Base-by-base conservation (phyloP, 1,140 invertebrate genomes). In the Lordiphosa mommai region DNA sequence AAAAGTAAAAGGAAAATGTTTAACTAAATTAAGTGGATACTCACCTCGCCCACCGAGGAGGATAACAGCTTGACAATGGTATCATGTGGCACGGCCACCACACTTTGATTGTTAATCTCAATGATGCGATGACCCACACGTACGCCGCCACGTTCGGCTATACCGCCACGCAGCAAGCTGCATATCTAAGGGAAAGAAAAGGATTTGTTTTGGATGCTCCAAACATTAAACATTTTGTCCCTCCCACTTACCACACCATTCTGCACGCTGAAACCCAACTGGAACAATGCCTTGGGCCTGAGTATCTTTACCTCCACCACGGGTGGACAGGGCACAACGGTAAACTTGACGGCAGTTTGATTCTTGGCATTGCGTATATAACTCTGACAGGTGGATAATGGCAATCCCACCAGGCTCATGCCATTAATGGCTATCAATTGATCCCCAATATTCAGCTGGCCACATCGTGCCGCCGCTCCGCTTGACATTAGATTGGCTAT, bases 341-440 rank as follows among this genome's bases (percentile, higher is more conserved):
- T 99, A 72, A 99, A 91, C 89, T 99, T 99, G 67, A 99, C 98
- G 59, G 97, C 97, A 30, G 97, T 99, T 90, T 99, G 97, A 89
- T 95, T 96, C 90, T 98, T 98, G n/a, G 96, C 96, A 91, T 98
- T 98, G 91, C 99, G 99, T 76, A 99, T 99, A 90, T 99, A 98
- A 69, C 94, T 98, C 91, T 99, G 98, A 91, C 98, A 99, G 61
- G 97, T 98, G 3, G 97, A 98, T 23, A 99, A 91, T 29, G 98
- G 98, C 49, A 99, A 91, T 1, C 99, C 99, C 10, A 99, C 99
- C 29, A 99, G 91, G 76, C 97, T 98, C 52, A 99, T 95, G 9
- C 98, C 98, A 90, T 99, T 99, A 60, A 99, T 98, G 56, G 98
- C 98, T 84, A 99, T 99, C 87, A 99, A 98, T 92, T 99, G 98